Base-by-base conservation (phyloP, 1,140 invertebrate species). In the Tenebrio molitor region DNA sequence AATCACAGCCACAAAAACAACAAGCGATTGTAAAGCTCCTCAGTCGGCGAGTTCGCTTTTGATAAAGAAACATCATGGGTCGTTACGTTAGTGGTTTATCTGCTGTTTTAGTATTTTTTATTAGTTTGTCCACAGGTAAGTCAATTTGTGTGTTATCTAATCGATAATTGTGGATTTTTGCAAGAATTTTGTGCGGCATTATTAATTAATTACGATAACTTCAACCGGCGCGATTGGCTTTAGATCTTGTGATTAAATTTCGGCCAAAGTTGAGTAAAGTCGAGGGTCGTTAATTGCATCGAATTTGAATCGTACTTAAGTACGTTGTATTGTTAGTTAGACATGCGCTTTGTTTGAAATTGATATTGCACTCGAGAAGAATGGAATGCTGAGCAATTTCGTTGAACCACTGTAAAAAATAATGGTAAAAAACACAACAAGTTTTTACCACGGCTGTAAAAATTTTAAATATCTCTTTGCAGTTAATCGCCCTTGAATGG, bases 1-100 rank as follows among this genome's bases (percentile, higher is more conserved):
- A 62, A 71, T 62, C 69, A 63, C 50, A 44, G 69, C 69, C 64
- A 71, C 71, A 72, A 72, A 72, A 72, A 72, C 71, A 72, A 72
- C 71, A 72, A 66, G 64, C 71, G 71, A 72, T 50, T 72, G 34
- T 44, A 72, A 64, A 72, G 63, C 64, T 64, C 53, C 64, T 72
- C 71, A 72, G 71, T 72, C 19, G 53, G 71, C 71, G 63, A 39
- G 39, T 50, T 67, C 71, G 64, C 63, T 62, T 53, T 66, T 64
- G 44, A 58, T 53, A 41, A 72, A 72, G 53, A 53, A 67, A 44
- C 42, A 67, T 66, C 64, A 72, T 72, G 71, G 42, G 42, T 41
- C 50, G 50, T 36, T 50, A 66, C 44, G 44, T 66, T 58, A 50
- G 71, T 66, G 50, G 44, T 41, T 58, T 66, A 41, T 46, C 71